A percentile compares a stretch with the other conserved stretches of the same genome.
phyloP scores from a whole-genome alignment of 2,888 invertebrate species.

The Eristalis intricaria region DNA sequence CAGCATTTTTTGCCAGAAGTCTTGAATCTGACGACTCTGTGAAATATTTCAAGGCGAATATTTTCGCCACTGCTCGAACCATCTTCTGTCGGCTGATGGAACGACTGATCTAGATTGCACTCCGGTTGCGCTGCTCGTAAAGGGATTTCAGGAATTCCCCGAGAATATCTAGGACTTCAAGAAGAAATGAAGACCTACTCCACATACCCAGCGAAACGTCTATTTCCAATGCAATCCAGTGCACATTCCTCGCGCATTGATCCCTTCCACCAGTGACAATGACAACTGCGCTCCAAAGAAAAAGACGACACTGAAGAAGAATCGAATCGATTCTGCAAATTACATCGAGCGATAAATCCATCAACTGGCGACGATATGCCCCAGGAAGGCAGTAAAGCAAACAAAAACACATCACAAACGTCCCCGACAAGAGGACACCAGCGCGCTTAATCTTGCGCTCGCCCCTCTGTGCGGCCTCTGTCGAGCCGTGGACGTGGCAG shows the following conservation, averaged over 20 bases:
- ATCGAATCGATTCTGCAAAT: slow-evolving; percentile 52
- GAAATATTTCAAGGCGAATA: no score
- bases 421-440: slow-evolving; percentile 34
- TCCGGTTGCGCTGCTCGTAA: not conserved
- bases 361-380: slow-evolving; percentile 25
- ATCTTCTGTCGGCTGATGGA: not conserved
- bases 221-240: slow-evolving; percentile 13
- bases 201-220: slow-evolving; percentile 39
- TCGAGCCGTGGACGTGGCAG: not conserved
- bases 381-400: slow-evolving; percentile 26
- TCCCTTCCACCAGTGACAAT: slow-evolving; percentile 72
- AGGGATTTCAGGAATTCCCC: not conserved
- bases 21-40: no score
- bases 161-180: slow-evolving; percentile 13
- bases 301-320: not conserved
- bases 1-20: no score
- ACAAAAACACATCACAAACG: slow-evolving; percentile 28
- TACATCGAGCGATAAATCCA: slow-evolving; percentile 62
- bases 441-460: not conserved
- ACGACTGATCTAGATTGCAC: not conserved
- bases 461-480: slow-evolving; percentile 45
- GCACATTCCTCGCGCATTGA: slow-evolving; percentile 36
- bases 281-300: not conserved
- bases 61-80: not conserved
- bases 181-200: slow-evolving; percentile 43